These are phyloP conservation scores for Scaptomyza reducta DNA, from an alignment of 2,888 invertebrate species.

Conservation along the genomic window DNA sequence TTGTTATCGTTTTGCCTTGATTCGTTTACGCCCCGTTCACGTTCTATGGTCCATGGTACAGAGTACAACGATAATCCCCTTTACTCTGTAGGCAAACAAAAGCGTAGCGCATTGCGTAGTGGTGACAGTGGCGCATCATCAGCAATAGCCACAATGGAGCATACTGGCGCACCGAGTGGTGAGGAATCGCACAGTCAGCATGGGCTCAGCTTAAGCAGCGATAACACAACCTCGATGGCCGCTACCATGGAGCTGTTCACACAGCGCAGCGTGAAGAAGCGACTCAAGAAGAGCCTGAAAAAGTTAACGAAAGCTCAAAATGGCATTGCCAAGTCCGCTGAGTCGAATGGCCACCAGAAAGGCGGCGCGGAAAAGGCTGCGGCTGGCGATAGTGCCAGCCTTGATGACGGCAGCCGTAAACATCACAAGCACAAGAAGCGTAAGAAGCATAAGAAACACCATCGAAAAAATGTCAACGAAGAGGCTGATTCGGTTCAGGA, in stretches of 20 bases:
- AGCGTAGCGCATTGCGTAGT: constrained; percentile 62
- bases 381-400: constrained; percentile 25
- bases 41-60: constrained; percentile 57
- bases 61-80: constrained; percentile 84
- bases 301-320: constrained; percentile 74
- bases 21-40: constrained; percentile 37
- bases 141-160: constrained; percentile 41
- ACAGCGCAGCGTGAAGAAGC: constrained; percentile 81
- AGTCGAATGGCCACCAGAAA: constrained; percentile 34
- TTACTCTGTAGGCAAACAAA: constrained; percentile 83
- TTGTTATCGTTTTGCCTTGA: constrained; percentile 50
- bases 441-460: constrained; percentile 91
- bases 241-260: constrained; percentile 79
- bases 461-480: constrained; percentile 73
- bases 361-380: constrained; percentile 22
- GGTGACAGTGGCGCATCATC: constrained; percentile 39
- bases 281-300: constrained; percentile 80
- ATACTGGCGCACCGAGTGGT: constrained; percentile 36
- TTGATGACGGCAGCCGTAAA: constrained; percentile 85
- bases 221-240: constrained; percentile 71
- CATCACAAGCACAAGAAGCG: constrained; percentile 92
- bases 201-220: constrained; percentile 61
- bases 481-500: constrained; percentile 55
- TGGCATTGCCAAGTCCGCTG: constrained; percentile 25
- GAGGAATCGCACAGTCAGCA: constrained; percentile 66